Percentiles rank a stretch among this genome's conserved stretches.
Evolutionary conservation across 2,113 vertebrate genomes (phyloP).

Genomic region (Gnathonemus echidnorhynchus): DNA sequence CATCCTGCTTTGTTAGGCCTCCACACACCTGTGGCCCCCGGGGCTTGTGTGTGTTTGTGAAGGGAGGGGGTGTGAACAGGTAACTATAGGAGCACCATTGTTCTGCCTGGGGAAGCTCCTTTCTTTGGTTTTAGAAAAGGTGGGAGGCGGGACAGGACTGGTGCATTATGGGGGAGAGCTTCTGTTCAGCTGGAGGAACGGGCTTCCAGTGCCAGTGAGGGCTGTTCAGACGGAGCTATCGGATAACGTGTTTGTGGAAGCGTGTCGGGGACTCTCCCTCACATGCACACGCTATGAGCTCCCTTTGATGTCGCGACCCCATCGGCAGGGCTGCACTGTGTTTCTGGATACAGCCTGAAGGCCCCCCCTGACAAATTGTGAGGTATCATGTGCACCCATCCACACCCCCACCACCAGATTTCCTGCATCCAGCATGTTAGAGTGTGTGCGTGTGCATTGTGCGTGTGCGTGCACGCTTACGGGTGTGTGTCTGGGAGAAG

Average conservation of each 20-base stretch:
- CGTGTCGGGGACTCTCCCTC: neutral
- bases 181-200: neutral
- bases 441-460: neutral
- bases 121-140: neutral
- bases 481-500: constrained; percentile 8
- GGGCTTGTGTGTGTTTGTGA: neutral
- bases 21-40: neutral
- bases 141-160: neutral
- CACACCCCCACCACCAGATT: neutral
- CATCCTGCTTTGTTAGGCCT: neutral
- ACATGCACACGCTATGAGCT: neutral
- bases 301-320: neutral
- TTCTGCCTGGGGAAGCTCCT: neutral
- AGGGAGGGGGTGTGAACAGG: neutral
- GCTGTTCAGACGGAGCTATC: neutral
- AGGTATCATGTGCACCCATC: neutral
- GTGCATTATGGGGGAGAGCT: neutral
- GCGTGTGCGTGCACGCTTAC: constrained; percentile 4
- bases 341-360: neutral
- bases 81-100: neutral
- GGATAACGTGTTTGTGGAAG: neutral
- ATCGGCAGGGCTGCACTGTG: neutral
- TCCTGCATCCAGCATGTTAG: neutral
- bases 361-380: neutral
- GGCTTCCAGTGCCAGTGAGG: neutral